Evolutionary conservation across 2,797 vertebrate genomes (phyloP), one percentile per base, ranked within the genome.

Genomic region (Bucorvus abyssinicus): DNA sequence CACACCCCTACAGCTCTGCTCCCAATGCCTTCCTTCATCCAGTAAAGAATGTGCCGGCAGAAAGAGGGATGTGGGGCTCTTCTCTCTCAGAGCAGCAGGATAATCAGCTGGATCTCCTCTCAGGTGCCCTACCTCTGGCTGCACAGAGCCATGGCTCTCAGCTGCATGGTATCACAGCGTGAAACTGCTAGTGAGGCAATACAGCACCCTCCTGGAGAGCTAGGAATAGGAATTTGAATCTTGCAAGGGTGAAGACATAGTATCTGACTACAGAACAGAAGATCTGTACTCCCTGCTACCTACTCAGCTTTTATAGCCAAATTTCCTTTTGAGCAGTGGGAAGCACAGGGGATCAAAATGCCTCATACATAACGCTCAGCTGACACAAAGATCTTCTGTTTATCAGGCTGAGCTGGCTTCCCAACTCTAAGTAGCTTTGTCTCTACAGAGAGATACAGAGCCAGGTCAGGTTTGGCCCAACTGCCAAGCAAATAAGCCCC

Each of bases 331-430:
- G 10, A 76, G 67, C 70, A 59, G 26, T 2, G 19, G 21, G 63
- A 92, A 92, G 47, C 0, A 0, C 56, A 67, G 32, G 29, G 9
- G 45, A 83, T 60, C 59, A 80, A 53, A 70, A 74, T 61, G 29
- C 45, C 40, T 67, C 16, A 14, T 52, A 27, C 32, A 87, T 63
- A 93, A 38, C 64, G 78, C 34, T 77, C 52, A 87, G 68, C 60
- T 91, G 91, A 73, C 65, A 87, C 60, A 93, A 92, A 91, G 78
- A 74, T 89, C 73, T 87, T 56, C 85, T 93, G 89, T 93, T 94
- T 80, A 88, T 70, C 79, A 89, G 82, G 53, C 49, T 77, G 85
- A 93, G 84, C 81, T 82, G 81, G 63, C 56, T 57, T 84, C 75
- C 40, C 71, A 93, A 18, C 36, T 70, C 11, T 80, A 92, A 92